Percentiles rank a stretch among this genome's conserved stretches.
phyloP scores from a whole-genome alignment of 1,140 invertebrate genomes.

The Heliconius nattereri region DNA sequence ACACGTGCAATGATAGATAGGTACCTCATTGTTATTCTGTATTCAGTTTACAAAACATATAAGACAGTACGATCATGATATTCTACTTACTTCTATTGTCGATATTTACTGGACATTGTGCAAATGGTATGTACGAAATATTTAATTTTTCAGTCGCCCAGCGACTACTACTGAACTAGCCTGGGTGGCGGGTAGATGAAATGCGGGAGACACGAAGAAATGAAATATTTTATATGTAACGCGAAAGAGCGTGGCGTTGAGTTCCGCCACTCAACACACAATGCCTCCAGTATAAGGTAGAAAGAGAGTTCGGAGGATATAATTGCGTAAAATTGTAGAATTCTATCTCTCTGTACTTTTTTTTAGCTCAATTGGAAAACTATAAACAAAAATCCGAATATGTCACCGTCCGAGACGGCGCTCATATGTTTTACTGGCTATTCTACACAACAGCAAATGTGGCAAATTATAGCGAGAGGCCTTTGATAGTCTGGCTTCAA shows the following conservation, averaged over 20 bases:
- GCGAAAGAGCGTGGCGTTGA: too few relatives aligned
- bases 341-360: background rate
- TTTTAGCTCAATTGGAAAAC: constrained; percentile 66
- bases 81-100: constrained; percentile 41
- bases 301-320: background rate
- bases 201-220: too few relatives aligned
- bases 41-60: background rate
- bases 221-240: too few relatives aligned
- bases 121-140: constrained; percentile 38
- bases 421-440: constrained; percentile 92
- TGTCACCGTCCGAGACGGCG: constrained; percentile 84
- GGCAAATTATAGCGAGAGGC: constrained; percentile 82
- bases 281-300: too few relatives aligned
- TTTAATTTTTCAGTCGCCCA: too few relatives aligned
- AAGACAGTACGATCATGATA: constrained; percentile 38
- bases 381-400: constrained; percentile 71
- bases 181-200: too few relatives aligned
- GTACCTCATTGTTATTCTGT: background rate
- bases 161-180: too few relatives aligned
- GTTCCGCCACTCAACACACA: too few relatives aligned
- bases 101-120: constrained; percentile 41
- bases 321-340: background rate
- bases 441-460: constrained; percentile 86
- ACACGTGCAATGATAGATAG: background rate
- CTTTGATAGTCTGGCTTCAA: constrained; percentile 90